Evolutionary conservation across 2,113 vertebrate species (phyloP).

Genomic region (Chiloscyllium plagiosum): DNA sequence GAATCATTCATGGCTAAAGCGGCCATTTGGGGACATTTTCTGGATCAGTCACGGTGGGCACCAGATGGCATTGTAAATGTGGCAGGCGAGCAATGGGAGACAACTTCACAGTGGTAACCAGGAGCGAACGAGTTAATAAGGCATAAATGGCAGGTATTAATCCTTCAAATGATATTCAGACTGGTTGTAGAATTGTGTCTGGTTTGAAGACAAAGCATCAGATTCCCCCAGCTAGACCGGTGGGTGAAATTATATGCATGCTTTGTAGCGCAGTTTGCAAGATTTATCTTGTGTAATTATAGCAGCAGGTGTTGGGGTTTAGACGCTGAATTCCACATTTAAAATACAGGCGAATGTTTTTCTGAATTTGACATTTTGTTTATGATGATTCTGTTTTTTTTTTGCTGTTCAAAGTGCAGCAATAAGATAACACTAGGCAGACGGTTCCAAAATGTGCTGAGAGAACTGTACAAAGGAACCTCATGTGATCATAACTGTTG

Average conservation of each 20-base stretch:
- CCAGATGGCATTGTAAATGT: background rate
- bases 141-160: conserved; percentile 23
- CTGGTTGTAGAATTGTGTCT: conserved; percentile 32
- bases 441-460: background rate
- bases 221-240: conserved; percentile 11
- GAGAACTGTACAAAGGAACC: background rate
- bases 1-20: background rate
- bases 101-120: background rate
- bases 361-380: conserved; percentile 31
- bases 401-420: conserved; percentile 19
- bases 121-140: conserved; percentile 18
- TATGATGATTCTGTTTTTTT: conserved; percentile 28
- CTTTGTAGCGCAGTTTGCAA: conserved; percentile 29
- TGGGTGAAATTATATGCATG: conserved; percentile 28
- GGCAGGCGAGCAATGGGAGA: background rate
- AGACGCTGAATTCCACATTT: background rate
- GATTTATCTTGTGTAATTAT: conserved; percentile 35
- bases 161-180: conserved; percentile 12
- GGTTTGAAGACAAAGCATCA: conserved; percentile 12
- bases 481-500: background rate
- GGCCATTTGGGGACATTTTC: background rate
- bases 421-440: background rate
- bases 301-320: conserved; percentile 38
- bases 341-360: conserved; percentile 29
- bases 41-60: background rate